These are phyloP conservation scores for Tetragonisca angustula DNA, from an alignment of 2,888 invertebrate genomes.

Conservation along the genomic window DNA sequence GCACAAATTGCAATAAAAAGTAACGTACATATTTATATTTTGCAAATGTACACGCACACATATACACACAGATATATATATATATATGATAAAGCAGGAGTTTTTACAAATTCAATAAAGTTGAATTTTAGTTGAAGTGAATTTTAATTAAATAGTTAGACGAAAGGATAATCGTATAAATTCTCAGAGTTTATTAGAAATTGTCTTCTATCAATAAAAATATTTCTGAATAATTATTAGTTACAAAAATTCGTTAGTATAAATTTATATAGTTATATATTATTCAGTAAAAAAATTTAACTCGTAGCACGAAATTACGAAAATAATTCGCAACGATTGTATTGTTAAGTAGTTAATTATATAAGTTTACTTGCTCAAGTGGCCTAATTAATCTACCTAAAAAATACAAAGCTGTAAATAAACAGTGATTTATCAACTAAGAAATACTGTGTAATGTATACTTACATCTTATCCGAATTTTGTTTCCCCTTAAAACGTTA, in stretches of 20 bases:
- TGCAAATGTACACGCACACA: constrained; percentile 43
- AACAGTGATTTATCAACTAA: constrained; percentile 18
- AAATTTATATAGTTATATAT: background rate
- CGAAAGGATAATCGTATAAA: constrained; percentile 7
- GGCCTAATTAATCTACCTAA: constrained; percentile 30
- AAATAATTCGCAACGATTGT: background rate
- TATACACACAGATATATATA: background rate
- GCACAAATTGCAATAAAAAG: constrained; percentile 23
- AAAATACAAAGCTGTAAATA: constrained; percentile 29
- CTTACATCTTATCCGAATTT: constrained; percentile 21
- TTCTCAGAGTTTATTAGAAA: constrained; percentile 21
- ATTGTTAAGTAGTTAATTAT: constrained; percentile 23
- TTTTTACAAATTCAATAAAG: constrained; percentile 29
- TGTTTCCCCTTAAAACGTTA: background rate
- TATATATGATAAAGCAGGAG: constrained; percentile 14
- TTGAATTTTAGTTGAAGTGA: background rate
- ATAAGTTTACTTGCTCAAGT: constrained; percentile 46
- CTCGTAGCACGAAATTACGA: background rate
- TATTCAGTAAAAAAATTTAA: background rate
- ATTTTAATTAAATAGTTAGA: constrained; percentile 16
- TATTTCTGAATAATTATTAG: background rate
- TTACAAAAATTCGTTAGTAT: background rate
- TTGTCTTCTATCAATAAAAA: constrained; percentile 5
- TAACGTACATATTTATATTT: constrained; percentile 38
- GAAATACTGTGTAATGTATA: constrained; percentile 1